Evolutionary conservation across 2,113 vertebrate species (phyloP).

Genomic region (Phaetusa simplex): DNA sequence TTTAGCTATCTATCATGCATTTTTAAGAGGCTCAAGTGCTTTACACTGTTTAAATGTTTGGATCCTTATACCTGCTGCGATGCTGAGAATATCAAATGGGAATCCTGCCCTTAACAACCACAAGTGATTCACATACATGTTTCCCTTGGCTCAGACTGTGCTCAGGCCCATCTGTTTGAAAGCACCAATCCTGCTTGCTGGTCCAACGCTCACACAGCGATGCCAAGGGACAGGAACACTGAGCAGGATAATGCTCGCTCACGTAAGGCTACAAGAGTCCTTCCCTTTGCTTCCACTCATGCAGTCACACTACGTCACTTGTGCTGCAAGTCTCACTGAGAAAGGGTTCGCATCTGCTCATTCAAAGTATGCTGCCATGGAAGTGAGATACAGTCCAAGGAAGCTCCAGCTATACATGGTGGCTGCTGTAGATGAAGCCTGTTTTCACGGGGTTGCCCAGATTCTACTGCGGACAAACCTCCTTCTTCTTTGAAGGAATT

Average conservation of each 20-base stretch:
- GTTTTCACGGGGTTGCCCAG: neutral
- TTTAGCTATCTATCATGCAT: neutral
- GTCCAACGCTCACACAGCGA: neutral
- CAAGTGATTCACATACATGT: neutral
- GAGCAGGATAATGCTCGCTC: neutral
- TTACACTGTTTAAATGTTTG: neutral
- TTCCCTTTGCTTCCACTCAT: neutral
- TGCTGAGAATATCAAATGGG: neutral
- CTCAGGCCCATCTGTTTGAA: neutral
- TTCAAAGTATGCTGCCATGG: rapidly evolving
- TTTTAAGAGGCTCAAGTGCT: neutral
- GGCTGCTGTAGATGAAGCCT: neutral
- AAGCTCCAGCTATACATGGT: neutral
- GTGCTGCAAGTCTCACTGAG: neutral
- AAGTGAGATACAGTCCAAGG: neutral
- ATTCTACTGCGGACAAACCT: neutral
- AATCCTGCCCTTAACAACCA: slow-evolving; percentile 2
- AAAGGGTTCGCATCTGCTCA: neutral
- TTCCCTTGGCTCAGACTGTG: neutral
- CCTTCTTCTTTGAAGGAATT: neutral
- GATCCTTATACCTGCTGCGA: neutral
- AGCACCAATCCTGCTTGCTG: neutral
- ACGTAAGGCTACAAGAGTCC: neutral
- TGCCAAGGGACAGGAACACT: neutral
- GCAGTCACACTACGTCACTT: neutral